Conservation (phyloP, 2,113 vertebrate species). For the Daphoenositta chrysoptera region DNA sequence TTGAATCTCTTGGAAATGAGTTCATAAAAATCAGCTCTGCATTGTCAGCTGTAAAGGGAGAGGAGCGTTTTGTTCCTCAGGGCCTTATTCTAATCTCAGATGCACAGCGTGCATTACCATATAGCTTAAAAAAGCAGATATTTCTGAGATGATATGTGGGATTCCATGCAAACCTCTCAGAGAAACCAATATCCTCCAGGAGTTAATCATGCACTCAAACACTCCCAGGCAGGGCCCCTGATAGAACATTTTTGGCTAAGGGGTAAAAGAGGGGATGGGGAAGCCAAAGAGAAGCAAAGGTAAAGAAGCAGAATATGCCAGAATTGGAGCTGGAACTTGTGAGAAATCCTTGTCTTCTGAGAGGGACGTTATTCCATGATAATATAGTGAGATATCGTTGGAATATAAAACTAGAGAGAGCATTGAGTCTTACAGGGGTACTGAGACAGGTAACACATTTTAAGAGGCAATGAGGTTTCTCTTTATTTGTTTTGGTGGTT, state of each 20-base stretch:
- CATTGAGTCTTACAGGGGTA: neutral
- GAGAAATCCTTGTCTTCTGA: neutral
- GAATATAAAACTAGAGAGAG: neutral
- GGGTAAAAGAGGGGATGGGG: neutral
- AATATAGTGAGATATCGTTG: neutral
- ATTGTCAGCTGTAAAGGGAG: conserved; percentile 53
- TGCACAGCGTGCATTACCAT: conserved; percentile 49
- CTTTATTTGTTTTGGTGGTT: neutral
- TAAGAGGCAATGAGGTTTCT: neutral
- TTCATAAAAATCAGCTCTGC: conserved; percentile 28
- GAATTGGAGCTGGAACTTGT: neutral
- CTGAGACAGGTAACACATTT: neutral
- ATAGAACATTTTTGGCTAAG: neutral
- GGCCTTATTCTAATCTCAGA: conserved; percentile 56
- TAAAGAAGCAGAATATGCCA: neutral
- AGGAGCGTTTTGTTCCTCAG: neutral
- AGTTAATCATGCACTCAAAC: neutral
- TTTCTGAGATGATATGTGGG: conserved; percentile 9
- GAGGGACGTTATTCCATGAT: fast-evolving
- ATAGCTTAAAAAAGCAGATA: conserved; percentile 65
- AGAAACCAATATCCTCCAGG: neutral
- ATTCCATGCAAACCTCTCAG: neutral
- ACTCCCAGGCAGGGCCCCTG: neutral
- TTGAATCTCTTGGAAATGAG: neutral
- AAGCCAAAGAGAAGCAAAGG: fast-evolving